Evolutionary conservation across 2,888 invertebrate genomes (phyloP).

Genomic region (Cordylochernes scorpioides): DNA sequence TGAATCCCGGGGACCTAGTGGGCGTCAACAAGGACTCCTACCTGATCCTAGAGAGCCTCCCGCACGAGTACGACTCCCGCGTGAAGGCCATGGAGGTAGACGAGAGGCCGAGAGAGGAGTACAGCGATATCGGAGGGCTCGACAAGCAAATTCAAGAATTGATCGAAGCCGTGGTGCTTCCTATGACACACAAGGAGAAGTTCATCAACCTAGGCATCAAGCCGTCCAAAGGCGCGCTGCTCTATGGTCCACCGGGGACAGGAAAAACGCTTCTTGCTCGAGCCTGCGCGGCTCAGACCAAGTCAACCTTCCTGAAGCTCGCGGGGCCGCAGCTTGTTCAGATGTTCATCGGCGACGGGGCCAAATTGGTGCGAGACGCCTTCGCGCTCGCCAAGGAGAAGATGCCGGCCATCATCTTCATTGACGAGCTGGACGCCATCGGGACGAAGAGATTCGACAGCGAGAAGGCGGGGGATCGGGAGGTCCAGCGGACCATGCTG

Average conservation of each 20-base stretch:
- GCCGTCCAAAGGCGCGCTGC: slow-evolving; percentile 57
- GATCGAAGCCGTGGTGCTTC: slow-evolving; percentile 96
- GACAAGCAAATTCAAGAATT: slow-evolving; percentile 89
- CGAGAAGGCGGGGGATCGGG: slow-evolving; percentile 94
- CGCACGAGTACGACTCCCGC: slow-evolving; percentile 84
- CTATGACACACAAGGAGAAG: slow-evolving; percentile 92
- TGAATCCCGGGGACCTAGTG: slow-evolving; percentile 70
- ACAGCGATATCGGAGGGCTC: slow-evolving; percentile 93
- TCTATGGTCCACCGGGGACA: slow-evolving; percentile 48
- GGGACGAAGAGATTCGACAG: slow-evolving; percentile 51
- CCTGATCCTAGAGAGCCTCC: slow-evolving; percentile 80
- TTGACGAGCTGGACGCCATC: slow-evolving; percentile 95
- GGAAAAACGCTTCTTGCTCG: slow-evolving; percentile 82
- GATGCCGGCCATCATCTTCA: slow-evolving; percentile 94
- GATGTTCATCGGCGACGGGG: slow-evolving; percentile 95
- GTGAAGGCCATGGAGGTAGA: slow-evolving; percentile 99
- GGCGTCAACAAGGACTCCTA: slow-evolving; percentile 82
- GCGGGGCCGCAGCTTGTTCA: slow-evolving; percentile 97
- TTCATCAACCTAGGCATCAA: slow-evolving; percentile 93
- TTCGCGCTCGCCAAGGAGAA: slow-evolving; percentile 93
- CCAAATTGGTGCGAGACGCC: slow-evolving; percentile 86
- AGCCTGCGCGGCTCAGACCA: slow-evolving; percentile 96
- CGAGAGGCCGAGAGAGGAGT: slow-evolving; percentile 93
- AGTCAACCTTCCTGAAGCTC: slow-evolving; percentile 89
- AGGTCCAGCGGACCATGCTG: slow-evolving; percentile 96